phyloP scores from a whole-genome alignment of 2,797 vertebrate species.

The Botia kubotai region DNA sequence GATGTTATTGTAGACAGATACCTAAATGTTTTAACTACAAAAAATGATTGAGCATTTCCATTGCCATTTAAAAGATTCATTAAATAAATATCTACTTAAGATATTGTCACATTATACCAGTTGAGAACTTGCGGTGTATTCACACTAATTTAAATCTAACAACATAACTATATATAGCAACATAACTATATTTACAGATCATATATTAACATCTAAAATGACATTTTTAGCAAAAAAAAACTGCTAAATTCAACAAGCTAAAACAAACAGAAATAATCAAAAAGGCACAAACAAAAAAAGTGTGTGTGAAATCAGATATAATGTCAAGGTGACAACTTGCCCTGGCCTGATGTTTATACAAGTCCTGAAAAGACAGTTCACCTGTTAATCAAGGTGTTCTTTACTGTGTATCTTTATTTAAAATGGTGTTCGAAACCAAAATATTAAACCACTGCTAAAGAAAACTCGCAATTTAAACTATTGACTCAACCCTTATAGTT shows the following conservation, averaged over 20 bases:
- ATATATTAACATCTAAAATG: no score
- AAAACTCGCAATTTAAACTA: not conserved
- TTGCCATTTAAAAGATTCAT: not conserved
- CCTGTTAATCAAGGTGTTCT: not conserved
- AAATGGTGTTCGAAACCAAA: not conserved
- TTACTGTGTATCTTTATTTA: not conserved
- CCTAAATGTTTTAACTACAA: no score
- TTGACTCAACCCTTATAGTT: not conserved
- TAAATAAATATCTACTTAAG: not conserved
- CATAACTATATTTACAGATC: not conserved
- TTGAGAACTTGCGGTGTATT: not conserved
- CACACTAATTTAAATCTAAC: no score
- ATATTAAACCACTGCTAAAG: not conserved
- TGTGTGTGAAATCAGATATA: no score
- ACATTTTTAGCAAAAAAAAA: no score
- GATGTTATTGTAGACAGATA: not conserved
- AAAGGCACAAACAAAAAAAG: no score
- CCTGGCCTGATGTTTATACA: no score
- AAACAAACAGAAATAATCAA: no score
- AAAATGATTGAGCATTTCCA: not conserved
- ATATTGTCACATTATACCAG: not conserved
- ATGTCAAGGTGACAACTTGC: no score
- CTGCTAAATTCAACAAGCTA: no score
- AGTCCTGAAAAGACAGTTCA: no score
- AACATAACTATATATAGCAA: not conserved